Evolutionary conservation across 2,888 invertebrate genomes (phyloP), one percentile per base, ranked within the genome.

Genomic region (Drosophila phalerata): DNA sequence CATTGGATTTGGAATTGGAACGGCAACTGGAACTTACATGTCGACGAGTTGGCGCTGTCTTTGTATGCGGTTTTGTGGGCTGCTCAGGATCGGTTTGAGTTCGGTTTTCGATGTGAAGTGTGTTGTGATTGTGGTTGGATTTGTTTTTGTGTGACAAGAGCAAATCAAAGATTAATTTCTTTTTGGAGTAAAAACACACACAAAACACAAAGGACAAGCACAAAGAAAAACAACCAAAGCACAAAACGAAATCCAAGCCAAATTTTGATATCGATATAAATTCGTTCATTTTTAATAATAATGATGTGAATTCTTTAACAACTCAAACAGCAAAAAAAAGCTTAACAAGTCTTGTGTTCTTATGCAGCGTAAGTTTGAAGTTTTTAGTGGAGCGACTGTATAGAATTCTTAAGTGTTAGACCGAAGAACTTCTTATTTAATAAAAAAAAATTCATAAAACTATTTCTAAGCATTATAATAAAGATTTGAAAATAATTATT

Each of bases 21-120:
- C 32, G 40, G 19, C 5, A 42, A 40, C 45, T 40, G 63, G 57
- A 88, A 92, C 92, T 92, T 92, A 92, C 91, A 79, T 91, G 91
- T 88, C 88, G 84, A 70, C 85, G 91, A 69, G 86, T 91, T 70
- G 85, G 88, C 81, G 87, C 89, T 87, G 86, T 82, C 84, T 91
- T 91, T 69, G 86, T 90, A 91, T 91, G 92, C 92, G 88, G 82
- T 82, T 91, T 87, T 83, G 69, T 85, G 37, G 67, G 64, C 84
- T 85, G 84, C 64, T 63, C 79, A 55, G 63, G 43, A 73, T 56
- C 49, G 53, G 28, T 32, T 45, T 34, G 30, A 32, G 11, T 48
- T 64, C 43, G 32, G 25, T 48, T 69, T 42, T 48, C 49, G 70
- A 48, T 70, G 70, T 76, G 25, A 60, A 42, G 42, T 73, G 73